phyloP scores from a whole-genome alignment of 2,888 invertebrate species.

The Quadriops clusia region DNA sequence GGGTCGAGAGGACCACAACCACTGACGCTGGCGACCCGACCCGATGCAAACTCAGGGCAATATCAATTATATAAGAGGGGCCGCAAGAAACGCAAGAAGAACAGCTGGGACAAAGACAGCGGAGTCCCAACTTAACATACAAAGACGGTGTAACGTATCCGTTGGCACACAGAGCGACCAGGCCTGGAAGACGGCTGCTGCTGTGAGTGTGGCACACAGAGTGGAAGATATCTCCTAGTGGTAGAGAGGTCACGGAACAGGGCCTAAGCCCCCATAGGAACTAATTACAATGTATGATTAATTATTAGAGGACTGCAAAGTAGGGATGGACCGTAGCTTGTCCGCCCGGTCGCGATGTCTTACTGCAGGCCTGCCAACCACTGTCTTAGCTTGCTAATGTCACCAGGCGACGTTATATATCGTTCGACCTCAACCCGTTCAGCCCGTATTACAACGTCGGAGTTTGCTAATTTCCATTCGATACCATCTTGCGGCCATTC shows the following conservation, averaged over 20 bases:
- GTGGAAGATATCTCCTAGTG: conserved; percentile 12
- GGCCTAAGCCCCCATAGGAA: conserved; percentile 25
- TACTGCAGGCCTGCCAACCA: conserved; percentile 36
- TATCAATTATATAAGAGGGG: conserved; percentile 14
- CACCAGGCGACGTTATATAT: conserved; percentile 33
- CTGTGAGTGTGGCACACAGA: no score
- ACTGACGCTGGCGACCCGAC: no score
- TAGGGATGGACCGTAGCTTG: conserved; percentile 30
- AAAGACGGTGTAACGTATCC: conserved; percentile 15
- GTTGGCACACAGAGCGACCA: conserved; percentile 8
- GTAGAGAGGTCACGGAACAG: conserved; percentile 18
- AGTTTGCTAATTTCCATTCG: conserved; percentile 11
- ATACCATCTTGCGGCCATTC: conserved; percentile 5
- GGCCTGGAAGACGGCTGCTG: no score
- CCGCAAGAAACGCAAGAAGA: conserved; percentile 13
- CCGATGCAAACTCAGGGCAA: no score
- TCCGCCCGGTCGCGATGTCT: conserved; percentile 33
- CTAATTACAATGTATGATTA: conserved; percentile 41
- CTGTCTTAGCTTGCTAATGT: conserved; percentile 38
- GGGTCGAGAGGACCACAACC: no score
- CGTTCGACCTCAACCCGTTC: conserved; percentile 27
- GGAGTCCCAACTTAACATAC: conserved; percentile 14
- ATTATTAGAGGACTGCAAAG: conserved; percentile 36
- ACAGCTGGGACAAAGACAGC: conserved; percentile 13
- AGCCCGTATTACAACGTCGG: conserved; percentile 19